A percentile compares a stretch with the other conserved stretches of the same genome.
Conservation (phyloP, 2,888 invertebrate genomes). For the Ceriagrion tenellum region DNA sequence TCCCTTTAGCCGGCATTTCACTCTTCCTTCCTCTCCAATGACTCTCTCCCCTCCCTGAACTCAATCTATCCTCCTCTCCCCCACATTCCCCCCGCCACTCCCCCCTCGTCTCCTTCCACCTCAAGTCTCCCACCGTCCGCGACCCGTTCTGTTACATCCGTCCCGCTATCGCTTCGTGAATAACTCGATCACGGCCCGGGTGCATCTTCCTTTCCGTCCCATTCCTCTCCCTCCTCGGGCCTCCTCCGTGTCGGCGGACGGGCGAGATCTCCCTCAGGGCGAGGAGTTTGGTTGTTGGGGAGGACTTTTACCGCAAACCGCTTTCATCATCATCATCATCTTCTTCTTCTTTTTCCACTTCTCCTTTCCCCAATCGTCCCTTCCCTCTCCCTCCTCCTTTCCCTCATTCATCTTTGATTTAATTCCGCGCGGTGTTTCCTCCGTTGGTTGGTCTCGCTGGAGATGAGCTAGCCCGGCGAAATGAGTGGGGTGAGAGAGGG, state of each 20-base stretch:
- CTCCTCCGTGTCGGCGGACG: not conserved
- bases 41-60: not conserved
- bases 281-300: not conserved
- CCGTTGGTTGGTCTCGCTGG: not conserved
- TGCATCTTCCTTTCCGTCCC: not conserved
- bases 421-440: constrained; percentile 7
- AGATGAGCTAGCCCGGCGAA: not conserved
- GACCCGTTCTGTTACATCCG: constrained; percentile 13
- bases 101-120: not conserved
- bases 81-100: not conserved
- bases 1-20: no score
- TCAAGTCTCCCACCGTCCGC: not conserved
- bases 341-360: not conserved
- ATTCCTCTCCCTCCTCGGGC: not conserved
- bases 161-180: constrained; percentile 22
- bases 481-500: not conserved
- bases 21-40: no score
- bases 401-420: not conserved
- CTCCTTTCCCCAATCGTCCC: not conserved
- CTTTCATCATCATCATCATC: not conserved
- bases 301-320: not conserved
- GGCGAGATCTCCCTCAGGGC: not conserved
- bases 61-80: not conserved
- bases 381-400: not conserved
- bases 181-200: not conserved